Evolutionary conservation across 2,888 invertebrate genomes (phyloP), one percentile per base, ranked within the genome.

Genomic region (Prenolepis imparis): DNA sequence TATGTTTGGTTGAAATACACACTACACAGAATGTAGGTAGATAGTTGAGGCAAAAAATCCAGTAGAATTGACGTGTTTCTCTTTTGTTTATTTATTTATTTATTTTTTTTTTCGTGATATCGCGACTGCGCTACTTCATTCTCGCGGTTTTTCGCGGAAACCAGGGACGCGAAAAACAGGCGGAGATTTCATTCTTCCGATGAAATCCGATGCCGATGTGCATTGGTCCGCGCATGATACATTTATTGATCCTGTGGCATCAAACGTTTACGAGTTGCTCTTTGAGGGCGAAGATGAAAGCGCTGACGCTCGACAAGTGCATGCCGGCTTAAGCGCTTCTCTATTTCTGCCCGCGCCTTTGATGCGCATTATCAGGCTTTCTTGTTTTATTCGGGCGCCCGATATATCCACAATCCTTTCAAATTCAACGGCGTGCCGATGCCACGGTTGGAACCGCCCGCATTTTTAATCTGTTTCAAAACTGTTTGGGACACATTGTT

Each of bases 281-380:
- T 93, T 92, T 91, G 90, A 92, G 90, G 89, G 89, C 87, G 90
- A 93, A 93, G 93, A 92, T 93, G 92, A 93, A 93, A 93, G 93
- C 90, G 87, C 87, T 88, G 86, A 84, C 88, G 87, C 83, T 88
- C 89, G 90, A 91, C 90, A 91, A 89, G 91, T 90, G 91, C 89
- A 87, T 90, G 86, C 87, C 88, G 87, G 86, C 90, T 90, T 88
- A 89, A 87, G 84, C 84, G 89, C 89, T 89, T 89, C 90, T 93
- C 93, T 92, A 93, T 93, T 93, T 93, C 92, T 91, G 87, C 89
- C 88, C 85, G 87, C 28, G 86, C 91, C 92, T 93, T 93, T 93
- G 93, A 93, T 92, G 92, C 91, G 88, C 91, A 92, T 93, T 92
- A 93, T 92, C 92, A 87, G 86, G 86, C 88, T 73, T 84, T 66